phyloP scores from a whole-genome alignment of 2,797 vertebrate genomes.

The Serranus cabrilla region DNA sequence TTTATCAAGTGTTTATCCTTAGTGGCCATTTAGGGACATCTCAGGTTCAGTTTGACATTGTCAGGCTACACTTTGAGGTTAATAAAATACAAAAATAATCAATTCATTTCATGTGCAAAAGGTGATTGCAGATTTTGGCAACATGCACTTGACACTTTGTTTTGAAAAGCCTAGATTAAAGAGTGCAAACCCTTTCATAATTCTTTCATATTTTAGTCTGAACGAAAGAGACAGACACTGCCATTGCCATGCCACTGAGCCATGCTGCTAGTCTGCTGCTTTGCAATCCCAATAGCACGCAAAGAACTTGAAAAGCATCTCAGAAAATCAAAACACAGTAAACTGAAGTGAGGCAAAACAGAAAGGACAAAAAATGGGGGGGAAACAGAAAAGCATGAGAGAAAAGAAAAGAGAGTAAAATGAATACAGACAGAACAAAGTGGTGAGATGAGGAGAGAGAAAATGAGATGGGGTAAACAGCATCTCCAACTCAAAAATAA shows the following conservation, averaged over 20 bases:
- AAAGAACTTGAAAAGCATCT: slow-evolving; percentile 11
- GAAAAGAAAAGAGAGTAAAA: slow-evolving; percentile 11
- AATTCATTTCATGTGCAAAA: background rate
- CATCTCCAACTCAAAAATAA: slow-evolving; percentile 51
- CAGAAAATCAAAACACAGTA: background rate
- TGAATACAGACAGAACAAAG: slow-evolving; percentile 15
- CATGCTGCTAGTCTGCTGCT: background rate
- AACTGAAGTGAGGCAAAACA: background rate
- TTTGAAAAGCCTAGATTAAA: background rate
- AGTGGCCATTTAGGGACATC: background rate
- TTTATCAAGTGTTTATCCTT: slow-evolving; percentile 1
- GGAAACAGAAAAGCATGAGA: background rate
- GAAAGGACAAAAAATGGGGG: background rate
- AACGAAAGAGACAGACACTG: background rate
- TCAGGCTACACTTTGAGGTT: slow-evolving; percentile 13
- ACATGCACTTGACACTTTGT: background rate
- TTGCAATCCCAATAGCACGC: background rate
- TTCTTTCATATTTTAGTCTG: slow-evolving; percentile 14
- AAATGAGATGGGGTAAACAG: slow-evolving; percentile 35
- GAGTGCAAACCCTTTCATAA: background rate
- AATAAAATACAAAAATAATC: background rate
- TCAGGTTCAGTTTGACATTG: background rate
- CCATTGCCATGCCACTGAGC: background rate
- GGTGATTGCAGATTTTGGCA: background rate
- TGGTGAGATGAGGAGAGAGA: slow-evolving; percentile 24